These are phyloP conservation scores for Platysteira castanea DNA, from an alignment of 2,113 vertebrate species.

Conservation along the genomic window DNA sequence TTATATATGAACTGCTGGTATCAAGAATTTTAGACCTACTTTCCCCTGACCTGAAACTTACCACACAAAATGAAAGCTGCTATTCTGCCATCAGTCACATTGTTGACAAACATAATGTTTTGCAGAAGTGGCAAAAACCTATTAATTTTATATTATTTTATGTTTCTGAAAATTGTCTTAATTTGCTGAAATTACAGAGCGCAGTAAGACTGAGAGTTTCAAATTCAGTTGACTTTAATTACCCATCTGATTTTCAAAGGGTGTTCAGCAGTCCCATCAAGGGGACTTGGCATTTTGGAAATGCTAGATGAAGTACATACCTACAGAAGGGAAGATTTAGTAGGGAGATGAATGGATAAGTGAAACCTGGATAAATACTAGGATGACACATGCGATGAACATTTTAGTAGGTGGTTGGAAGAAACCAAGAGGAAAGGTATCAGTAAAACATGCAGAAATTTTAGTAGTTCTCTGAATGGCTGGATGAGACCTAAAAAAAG, in stretches of 20 bases:
- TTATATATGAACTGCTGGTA: background rate
- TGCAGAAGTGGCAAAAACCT: background rate
- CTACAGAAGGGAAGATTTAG: background rate
- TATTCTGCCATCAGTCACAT: background rate
- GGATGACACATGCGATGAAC: background rate
- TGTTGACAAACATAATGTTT: background rate
- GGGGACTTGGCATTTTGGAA: background rate
- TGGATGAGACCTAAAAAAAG: conserved; percentile 47
- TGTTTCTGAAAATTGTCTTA: background rate
- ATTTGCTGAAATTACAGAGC: background rate
- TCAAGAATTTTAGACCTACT: background rate
- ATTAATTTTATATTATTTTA: background rate
- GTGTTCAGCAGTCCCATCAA: background rate
- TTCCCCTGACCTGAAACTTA: background rate
- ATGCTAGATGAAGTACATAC: background rate
- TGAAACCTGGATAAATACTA: background rate
- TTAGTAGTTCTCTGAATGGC: background rate
- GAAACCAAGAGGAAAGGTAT: background rate
- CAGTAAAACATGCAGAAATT: background rate
- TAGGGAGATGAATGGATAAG: background rate
- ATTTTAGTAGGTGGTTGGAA: conserved; percentile 24
- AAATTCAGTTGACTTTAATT: background rate
- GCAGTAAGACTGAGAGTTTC: background rate
- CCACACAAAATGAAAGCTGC: background rate
- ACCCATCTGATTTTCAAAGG: background rate